These are phyloP conservation scores for Apotomis turbidana DNA, from an alignment of 2,888 invertebrate species.

Conservation along the genomic window DNA sequence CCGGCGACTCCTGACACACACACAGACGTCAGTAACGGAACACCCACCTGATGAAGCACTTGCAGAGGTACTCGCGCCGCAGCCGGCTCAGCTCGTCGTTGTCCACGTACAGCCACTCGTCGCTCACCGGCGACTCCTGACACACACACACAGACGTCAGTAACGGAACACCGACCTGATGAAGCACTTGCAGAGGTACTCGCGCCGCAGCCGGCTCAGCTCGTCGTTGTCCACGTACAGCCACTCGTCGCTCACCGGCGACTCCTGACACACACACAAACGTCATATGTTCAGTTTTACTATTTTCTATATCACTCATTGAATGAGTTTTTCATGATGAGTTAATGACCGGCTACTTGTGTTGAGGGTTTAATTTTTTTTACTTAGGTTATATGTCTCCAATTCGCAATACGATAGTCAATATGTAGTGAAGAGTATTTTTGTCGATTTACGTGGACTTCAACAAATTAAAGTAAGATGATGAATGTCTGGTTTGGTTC, in stretches of 20 bases:
- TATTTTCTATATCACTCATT: too few species aligned
- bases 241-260: conserved; percentile 61
- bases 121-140: conserved; percentile 64
- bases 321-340: too few species aligned
- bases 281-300: too few species aligned
- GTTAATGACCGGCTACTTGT: too few species aligned
- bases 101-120: conserved; percentile 62
- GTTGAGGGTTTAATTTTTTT: too few species aligned
- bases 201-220: conserved; percentile 58
- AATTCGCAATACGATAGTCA: too few species aligned
- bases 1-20: conserved; percentile 60
- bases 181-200: conserved; percentile 68
- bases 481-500: too few species aligned
- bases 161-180: conserved; percentile 52
- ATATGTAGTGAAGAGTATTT: too few species aligned
- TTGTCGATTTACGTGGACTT: too few species aligned
- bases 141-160: not conserved
- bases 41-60: conserved; percentile 61
- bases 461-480: too few species aligned
- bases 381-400: too few species aligned
- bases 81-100: conserved; percentile 64
- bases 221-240: conserved; percentile 64
- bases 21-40: too few species aligned
- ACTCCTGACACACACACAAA: conserved; percentile 56
- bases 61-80: conserved; percentile 62